phyloP scores from a whole-genome alignment of 2,113 vertebrate genomes.

The Rhodinocichla rosea region DNA sequence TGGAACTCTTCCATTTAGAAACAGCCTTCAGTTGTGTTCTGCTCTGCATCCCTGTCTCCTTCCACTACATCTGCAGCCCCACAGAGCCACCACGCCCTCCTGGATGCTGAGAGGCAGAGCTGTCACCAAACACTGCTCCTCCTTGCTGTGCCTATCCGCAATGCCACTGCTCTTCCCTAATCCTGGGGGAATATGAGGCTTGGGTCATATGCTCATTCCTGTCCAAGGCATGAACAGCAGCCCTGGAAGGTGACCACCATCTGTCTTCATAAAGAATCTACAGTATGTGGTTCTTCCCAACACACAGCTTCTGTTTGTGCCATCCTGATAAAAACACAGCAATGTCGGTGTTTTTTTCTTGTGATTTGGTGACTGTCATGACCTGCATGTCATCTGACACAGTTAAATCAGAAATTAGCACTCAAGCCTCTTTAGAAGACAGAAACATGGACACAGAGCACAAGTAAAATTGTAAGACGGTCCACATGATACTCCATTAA shows the following conservation, averaged over 20 bases:
- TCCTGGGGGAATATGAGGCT: background rate
- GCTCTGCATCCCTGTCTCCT: background rate
- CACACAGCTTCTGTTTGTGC: constrained; percentile 46
- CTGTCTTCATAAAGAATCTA: constrained; percentile 16
- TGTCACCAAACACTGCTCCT: constrained; percentile 3
- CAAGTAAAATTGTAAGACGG: constrained; percentile 35
- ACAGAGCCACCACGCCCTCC: background rate
- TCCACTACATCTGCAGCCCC: background rate
- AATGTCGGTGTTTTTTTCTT: background rate
- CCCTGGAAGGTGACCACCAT: constrained; percentile 4
- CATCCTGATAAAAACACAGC: constrained; percentile 45
- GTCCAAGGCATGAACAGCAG: constrained; percentile 2
- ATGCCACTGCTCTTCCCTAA: background rate
- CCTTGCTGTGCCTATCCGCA: background rate
- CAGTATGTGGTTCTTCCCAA: background rate
- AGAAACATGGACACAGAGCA: constrained; percentile 20
- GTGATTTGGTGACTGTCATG: constrained; percentile 35
- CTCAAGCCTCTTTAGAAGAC: constrained; percentile 31
- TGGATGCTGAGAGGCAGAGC: background rate
- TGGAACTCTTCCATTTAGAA: background rate
- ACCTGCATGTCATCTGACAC: constrained; percentile 61
- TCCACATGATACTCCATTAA: constrained; percentile 63
- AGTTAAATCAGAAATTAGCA: constrained; percentile 60
- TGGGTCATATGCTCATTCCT: constrained; percentile 25
- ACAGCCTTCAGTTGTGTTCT: background rate